phyloP scores from a whole-genome alignment of 2,797 vertebrate species.

The Bradypodion pumilum region DNA sequence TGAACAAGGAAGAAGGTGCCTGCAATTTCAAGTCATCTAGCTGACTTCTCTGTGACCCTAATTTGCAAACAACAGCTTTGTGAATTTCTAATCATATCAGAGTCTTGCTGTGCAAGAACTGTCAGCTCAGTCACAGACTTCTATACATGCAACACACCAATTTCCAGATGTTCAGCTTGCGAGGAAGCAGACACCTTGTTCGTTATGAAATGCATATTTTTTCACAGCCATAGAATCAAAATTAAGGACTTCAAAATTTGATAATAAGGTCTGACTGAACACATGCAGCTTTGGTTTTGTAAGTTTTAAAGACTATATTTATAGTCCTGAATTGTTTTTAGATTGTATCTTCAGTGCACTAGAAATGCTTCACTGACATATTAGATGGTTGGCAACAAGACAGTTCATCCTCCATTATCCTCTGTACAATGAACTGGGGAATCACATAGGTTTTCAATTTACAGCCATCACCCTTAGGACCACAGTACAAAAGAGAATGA shows the following conservation, averaged over 20 bases:
- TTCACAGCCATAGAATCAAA: not conserved
- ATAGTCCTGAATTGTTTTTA: not conserved
- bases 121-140: conserved; percentile 29
- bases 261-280: not conserved
- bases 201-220: not conserved
- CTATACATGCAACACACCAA: not conserved
- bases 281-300: not conserved
- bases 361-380: not conserved
- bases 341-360: too few species aligned
- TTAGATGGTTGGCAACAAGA: not conserved
- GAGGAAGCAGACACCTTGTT: not conserved
- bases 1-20: conserved; percentile 29
- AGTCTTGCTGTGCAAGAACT: conserved; percentile 11
- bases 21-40: conserved; percentile 26
- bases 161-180: conserved; percentile 17
- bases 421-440: not conserved
- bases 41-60: conserved; percentile 44
- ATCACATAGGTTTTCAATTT: not conserved
- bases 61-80: conserved; percentile 26
- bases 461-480: not conserved
- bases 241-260: not conserved
- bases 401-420: not conserved
- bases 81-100: conserved; percentile 55
- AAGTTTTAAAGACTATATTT: not conserved
- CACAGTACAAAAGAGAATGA: too few species aligned